Conservation (phyloP, 1,140 invertebrate species). For the Capitella teleta region DNA sequence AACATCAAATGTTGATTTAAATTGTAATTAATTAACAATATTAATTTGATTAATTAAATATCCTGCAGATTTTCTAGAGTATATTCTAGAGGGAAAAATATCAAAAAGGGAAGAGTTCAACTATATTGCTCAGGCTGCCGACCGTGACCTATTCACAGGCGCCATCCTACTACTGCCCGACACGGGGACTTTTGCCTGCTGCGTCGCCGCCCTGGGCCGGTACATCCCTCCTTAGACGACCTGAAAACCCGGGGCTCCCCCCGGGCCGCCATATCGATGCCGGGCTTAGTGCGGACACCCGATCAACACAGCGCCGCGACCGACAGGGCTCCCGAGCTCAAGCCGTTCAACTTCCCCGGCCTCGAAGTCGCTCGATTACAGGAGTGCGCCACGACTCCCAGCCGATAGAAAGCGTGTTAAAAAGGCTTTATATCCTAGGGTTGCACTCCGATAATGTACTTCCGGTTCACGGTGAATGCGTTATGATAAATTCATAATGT, state of each 20-base stretch:
- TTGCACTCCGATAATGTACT: no score
- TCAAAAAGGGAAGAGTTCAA: constrained; percentile 65
- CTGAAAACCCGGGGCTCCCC: constrained; percentile 70
- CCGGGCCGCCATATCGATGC: constrained; percentile 76
- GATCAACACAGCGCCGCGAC: constrained; percentile 45
- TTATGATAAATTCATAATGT: no score
- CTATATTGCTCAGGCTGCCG: constrained; percentile 73
- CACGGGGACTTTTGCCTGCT: constrained; percentile 94
- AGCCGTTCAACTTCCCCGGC: constrained; percentile 70
- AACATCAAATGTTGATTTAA: no score
- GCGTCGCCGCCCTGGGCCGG: constrained; percentile 91
- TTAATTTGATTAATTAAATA: no score
- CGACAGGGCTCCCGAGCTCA: constrained; percentile 60
- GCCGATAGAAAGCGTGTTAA: no score
- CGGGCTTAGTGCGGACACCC: constrained; percentile 56
- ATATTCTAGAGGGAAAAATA: background rate
- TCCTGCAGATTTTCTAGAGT: no score
- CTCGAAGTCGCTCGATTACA: constrained; percentile 89
- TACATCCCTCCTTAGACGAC: constrained; percentile 83
- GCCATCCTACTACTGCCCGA: constrained; percentile 94
- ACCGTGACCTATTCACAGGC: constrained; percentile 76
- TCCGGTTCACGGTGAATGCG: no score
- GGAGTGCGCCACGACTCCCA: constrained; percentile 52
- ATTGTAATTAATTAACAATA: no score
- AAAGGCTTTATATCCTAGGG: no score